A percentile compares a stretch with the other conserved stretches of the same genome.
Evolutionary conservation across 2,113 vertebrate species (phyloP).

Genomic region (Coptodon bakossiorum): DNA sequence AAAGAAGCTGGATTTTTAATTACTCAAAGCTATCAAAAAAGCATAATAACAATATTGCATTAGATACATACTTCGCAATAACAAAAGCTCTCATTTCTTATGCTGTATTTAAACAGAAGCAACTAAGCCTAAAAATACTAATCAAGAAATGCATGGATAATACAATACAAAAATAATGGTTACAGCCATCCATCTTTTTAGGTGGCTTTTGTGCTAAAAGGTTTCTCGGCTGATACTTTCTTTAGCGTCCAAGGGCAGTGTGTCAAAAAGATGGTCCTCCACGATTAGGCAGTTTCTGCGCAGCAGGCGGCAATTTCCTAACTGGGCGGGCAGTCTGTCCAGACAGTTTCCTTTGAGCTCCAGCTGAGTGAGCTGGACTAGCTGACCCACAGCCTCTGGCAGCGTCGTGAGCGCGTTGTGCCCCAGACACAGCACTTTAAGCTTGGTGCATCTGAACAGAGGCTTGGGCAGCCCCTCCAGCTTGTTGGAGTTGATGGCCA

Average conservation of each 20-base stretch:
- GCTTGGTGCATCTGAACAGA: slow-evolving; percentile 88
- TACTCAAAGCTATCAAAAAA: slow-evolving; percentile 12
- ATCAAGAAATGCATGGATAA: neutral
- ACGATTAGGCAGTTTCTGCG: slow-evolving; percentile 83
- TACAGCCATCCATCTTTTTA: neutral
- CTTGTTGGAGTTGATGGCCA: slow-evolving; percentile 90
- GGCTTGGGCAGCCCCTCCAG: slow-evolving; percentile 86
- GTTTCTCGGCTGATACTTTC: slow-evolving; percentile 86
- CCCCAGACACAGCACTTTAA: slow-evolving; percentile 89
- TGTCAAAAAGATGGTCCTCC: slow-evolving; percentile 95
- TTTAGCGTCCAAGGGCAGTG: slow-evolving; percentile 87
- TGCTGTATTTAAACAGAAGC: neutral
- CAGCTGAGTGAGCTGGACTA: slow-evolving; percentile 86
- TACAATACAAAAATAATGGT: neutral
- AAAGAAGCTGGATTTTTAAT: neutral
- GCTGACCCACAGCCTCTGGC: slow-evolving; percentile 84
- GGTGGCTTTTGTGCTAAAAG: slow-evolving; percentile 67
- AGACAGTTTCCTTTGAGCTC: slow-evolving; percentile 94
- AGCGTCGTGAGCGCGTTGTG: slow-evolving; percentile 85
- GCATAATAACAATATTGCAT: neutral
- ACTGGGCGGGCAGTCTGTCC: slow-evolving; percentile 82
- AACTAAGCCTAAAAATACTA: slow-evolving; percentile 28
- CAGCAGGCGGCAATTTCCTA: slow-evolving; percentile 86
- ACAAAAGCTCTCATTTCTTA: neutral
- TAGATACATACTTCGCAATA: neutral